Conservation (phyloP, 2,888 invertebrate genomes). For the Chymomyza procnemis region DNA sequence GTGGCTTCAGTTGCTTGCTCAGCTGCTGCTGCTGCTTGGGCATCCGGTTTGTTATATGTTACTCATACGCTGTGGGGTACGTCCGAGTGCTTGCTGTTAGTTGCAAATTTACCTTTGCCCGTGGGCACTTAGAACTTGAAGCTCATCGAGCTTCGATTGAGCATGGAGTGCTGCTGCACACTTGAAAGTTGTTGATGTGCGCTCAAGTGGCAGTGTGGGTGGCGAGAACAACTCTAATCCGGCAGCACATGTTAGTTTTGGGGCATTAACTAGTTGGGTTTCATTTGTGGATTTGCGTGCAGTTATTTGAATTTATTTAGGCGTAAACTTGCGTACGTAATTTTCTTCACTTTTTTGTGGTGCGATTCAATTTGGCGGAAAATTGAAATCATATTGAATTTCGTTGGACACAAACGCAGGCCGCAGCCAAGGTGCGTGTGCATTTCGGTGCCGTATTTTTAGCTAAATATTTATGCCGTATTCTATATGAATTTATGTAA, state of each 20-base stretch:
- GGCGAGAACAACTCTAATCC: conserved; percentile 14
- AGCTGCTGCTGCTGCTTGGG: not conserved
- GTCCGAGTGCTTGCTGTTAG: not conserved
- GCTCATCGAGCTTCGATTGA: conserved; percentile 18
- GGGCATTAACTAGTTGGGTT: conserved; percentile 42
- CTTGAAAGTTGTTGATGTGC: not conserved
- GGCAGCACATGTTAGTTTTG: conserved; percentile 18
- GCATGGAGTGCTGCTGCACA: conserved; percentile 7
- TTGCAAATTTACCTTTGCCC: not conserved
- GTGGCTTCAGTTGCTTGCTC: not conserved
- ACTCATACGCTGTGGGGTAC: not conserved
- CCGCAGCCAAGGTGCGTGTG: conserved; percentile 13
- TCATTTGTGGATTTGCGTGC: conserved; percentile 20
- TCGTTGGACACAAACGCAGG: conserved; percentile 51
- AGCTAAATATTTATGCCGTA: not conserved
- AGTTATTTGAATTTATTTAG: conserved; percentile 59
- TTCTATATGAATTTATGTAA: not conserved
- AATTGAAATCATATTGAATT: conserved; percentile 64
- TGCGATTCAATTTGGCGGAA: conserved; percentile 60
- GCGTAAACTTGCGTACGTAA: conserved; percentile 51
- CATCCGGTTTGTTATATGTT: not conserved
- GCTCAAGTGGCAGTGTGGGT: not conserved
- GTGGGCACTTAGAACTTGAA: conserved; percentile 6
- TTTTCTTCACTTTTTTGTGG: conserved; percentile 51
- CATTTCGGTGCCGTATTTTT: not conserved